Conservation (phyloP, 2,797 vertebrate genomes). For the Chrysocyon brachyurus region DNA sequence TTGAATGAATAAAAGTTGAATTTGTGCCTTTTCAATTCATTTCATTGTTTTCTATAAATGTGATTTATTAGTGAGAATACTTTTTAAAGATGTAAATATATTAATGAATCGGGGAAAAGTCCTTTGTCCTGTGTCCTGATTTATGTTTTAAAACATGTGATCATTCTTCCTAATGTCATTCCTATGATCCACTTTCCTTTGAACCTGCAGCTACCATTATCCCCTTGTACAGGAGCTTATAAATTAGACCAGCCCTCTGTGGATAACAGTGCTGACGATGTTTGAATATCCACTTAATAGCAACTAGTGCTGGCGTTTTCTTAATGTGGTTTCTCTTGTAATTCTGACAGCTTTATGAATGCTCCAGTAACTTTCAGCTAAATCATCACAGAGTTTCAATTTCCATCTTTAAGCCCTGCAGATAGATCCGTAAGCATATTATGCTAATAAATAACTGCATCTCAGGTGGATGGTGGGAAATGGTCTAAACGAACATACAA, state of each 20-base stretch:
- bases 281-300: constrained; percentile 81
- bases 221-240: constrained; percentile 62
- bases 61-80: constrained; percentile 36
- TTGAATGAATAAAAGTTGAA: neutral
- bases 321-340: constrained; percentile 83
- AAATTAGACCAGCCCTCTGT: constrained; percentile 77
- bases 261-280: constrained; percentile 72
- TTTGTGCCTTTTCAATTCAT: constrained; percentile 30
- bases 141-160: constrained; percentile 59
- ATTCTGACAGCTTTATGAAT: constrained; percentile 84
- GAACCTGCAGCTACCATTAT: constrained; percentile 68
- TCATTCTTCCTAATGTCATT: constrained; percentile 55
- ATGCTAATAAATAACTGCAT: constrained; percentile 84
- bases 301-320: constrained; percentile 73
- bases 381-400: constrained; percentile 86
- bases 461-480: constrained; percentile 81
- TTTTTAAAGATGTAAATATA: constrained; percentile 65
- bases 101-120: constrained; percentile 44
- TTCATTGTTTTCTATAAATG: constrained; percentile 53
- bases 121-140: constrained; percentile 31
- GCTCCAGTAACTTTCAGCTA: constrained; percentile 83
- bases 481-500: constrained; percentile 30
- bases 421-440: constrained; percentile 82
- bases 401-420: constrained; percentile 82
- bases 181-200: constrained; percentile 55